phyloP scores from a whole-genome alignment of 2,113 vertebrate genomes.

The Atherinomorus stipes region DNA sequence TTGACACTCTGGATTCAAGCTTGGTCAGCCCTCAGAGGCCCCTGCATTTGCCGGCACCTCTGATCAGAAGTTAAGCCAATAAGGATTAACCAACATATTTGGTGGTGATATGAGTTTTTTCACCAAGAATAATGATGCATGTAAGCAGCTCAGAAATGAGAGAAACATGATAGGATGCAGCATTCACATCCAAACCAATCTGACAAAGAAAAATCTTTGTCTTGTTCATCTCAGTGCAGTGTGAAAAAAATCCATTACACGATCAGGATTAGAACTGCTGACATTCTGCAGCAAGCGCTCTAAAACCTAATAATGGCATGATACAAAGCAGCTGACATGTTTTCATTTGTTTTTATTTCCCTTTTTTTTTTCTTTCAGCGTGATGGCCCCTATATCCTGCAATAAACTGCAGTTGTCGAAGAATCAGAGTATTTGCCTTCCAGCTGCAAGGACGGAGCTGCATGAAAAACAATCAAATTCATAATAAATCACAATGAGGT shows the following conservation, averaged over 20 bases:
- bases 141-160: slow-evolving; percentile 33
- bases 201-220: neutral
- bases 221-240: neutral
- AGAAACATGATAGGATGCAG: slow-evolving; percentile 18
- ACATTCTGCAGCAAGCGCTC: slow-evolving; percentile 9
- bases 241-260: slow-evolving; percentile 1
- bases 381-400: neutral
- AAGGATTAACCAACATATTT: slow-evolving; percentile 51
- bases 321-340: neutral
- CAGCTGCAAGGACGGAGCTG: neutral
- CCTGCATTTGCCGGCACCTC: no score
- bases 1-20: no score
- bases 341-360: neutral
- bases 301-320: slow-evolving; percentile 1
- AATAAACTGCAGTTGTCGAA: neutral
- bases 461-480: neutral
- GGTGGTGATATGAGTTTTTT: slow-evolving; percentile 29
- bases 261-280: neutral
- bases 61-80: neutral
- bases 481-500: slow-evolving; percentile 34
- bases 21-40: no score
- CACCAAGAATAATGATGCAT: slow-evolving; percentile 51
- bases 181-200: neutral
- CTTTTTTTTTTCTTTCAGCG: neutral
- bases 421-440: slow-evolving; percentile 13